Conservation (phyloP, 2,888 invertebrate species). For the Petrolisthes cinctipes region DNA sequence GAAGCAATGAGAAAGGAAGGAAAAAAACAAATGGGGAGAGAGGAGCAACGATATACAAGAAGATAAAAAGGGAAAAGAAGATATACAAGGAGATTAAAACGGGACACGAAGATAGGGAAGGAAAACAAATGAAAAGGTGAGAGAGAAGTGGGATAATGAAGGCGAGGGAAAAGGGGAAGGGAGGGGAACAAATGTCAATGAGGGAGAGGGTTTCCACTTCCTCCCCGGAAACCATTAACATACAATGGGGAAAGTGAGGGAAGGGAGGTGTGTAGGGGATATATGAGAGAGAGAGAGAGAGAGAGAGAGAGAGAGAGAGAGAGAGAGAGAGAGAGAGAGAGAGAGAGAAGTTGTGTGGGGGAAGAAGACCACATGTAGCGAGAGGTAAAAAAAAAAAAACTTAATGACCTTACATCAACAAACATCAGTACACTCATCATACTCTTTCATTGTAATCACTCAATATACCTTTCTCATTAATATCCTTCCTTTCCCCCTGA, state of each 20-base stretch:
- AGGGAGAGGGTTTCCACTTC: not conserved
- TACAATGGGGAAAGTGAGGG: not conserved
- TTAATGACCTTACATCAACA: not conserved
- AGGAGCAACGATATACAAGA: not conserved
- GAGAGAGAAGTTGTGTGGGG: not conserved
- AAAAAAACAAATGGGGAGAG: not conserved
- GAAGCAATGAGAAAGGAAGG: not conserved
- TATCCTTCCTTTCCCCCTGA: no score
- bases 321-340: constrained; percentile 25
- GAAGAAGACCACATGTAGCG: not conserved
- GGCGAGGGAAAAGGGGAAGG: not conserved
- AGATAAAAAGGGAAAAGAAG: not conserved
- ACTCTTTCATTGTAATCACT: no score
- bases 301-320: constrained; percentile 22
- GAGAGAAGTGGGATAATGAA: not conserved
- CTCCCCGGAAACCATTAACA: no score
- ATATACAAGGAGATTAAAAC: not conserved
- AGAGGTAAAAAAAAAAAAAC: not conserved
- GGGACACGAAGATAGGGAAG: constrained; percentile 17
- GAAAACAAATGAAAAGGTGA: constrained; percentile 2
- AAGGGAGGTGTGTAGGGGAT: not conserved
- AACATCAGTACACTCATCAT: not conserved
- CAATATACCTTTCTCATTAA: no score
- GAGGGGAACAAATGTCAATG: not conserved
- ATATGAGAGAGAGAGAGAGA: not conserved